Evolutionary conservation across 2,888 invertebrate genomes (phyloP).

Genomic region (Agriotes lineatus): DNA sequence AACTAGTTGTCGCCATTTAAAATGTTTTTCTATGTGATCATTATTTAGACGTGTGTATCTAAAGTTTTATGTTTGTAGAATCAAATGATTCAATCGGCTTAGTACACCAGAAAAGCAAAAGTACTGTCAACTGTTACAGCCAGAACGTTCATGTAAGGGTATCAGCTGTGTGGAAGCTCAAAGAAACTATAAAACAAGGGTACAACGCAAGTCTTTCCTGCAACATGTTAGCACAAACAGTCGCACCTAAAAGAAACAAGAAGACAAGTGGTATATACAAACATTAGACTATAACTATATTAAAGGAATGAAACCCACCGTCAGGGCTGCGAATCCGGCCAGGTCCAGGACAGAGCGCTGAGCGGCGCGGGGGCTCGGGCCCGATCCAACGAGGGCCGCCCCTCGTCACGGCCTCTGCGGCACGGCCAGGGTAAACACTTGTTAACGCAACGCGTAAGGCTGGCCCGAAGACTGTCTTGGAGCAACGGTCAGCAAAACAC

Average conservation of each 20-base stretch:
- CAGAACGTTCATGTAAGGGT: too few relatives aligned
- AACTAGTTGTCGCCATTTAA: too few relatives aligned
- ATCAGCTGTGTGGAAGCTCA: too few relatives aligned
- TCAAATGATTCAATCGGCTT: too few relatives aligned
- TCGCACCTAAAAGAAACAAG: not conserved
- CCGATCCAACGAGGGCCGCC: constrained; percentile 52
- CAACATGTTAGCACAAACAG: not conserved
- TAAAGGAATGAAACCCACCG: constrained; percentile 55
- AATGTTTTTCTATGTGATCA: too few relatives aligned
- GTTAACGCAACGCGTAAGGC: constrained; percentile 60
- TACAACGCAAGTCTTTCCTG: not conserved
- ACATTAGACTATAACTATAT: constrained; percentile 11
- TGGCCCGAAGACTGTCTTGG: constrained; percentile 68
- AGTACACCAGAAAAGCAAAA: too few relatives aligned
- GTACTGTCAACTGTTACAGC: too few relatives aligned
- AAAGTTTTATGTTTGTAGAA: too few relatives aligned
- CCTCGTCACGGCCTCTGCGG: constrained; percentile 60
- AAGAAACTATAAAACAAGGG: not conserved
- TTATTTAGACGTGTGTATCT: too few relatives aligned
- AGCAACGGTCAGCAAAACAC: constrained; percentile 65
- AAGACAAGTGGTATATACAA: constrained; percentile 3
- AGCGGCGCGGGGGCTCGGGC: constrained; percentile 59
- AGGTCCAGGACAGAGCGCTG: constrained; percentile 63
- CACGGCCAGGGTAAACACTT: constrained; percentile 56
- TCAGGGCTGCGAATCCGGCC: constrained; percentile 64